phyloP scores from a whole-genome alignment of 2,888 invertebrate species.

The Scrobipalpa atriplicella region DNA sequence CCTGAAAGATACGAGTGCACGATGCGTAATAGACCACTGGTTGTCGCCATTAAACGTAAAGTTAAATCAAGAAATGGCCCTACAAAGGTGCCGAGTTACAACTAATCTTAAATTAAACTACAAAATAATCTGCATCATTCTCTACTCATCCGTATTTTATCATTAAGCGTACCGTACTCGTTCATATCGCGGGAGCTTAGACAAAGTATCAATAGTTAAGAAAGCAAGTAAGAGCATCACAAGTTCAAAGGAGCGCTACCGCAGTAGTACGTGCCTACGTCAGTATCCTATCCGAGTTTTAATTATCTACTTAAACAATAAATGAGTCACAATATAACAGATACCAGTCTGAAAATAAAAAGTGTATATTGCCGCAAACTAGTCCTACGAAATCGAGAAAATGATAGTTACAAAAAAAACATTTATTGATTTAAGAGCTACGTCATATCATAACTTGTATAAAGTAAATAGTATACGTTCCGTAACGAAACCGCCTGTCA shows the following conservation, averaged over 20 bases:
- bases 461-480: slow-evolving; percentile 38
- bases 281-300: slow-evolving; percentile 31
- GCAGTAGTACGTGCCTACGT: slow-evolving; percentile 33
- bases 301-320: slow-evolving; percentile 40
- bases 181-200: slow-evolving; percentile 60
- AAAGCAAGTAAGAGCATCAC: slow-evolving; percentile 41
- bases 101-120: slow-evolving; percentile 43
- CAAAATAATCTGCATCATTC: slow-evolving; percentile 44
- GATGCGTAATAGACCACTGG: slow-evolving; percentile 37
- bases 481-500: slow-evolving; percentile 43
- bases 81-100: slow-evolving; percentile 22
- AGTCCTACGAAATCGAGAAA: slow-evolving; percentile 39
- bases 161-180: slow-evolving; percentile 58
- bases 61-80: slow-evolving; percentile 28
- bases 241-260: slow-evolving; percentile 30
- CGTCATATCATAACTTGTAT: slow-evolving; percentile 55
- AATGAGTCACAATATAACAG: slow-evolving; percentile 36
- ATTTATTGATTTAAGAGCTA: slow-evolving; percentile 64
- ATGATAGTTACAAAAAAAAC: slow-evolving; percentile 49
- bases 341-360: slow-evolving; percentile 39
- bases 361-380: slow-evolving; percentile 34
- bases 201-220: slow-evolving; percentile 48
- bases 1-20: slow-evolving; percentile 58
- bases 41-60: slow-evolving; percentile 30
- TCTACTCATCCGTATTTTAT: slow-evolving; percentile 46